Evolutionary conservation across 1,140 invertebrate genomes (phyloP).

Genomic region (Onthophagus taurus): DNA sequence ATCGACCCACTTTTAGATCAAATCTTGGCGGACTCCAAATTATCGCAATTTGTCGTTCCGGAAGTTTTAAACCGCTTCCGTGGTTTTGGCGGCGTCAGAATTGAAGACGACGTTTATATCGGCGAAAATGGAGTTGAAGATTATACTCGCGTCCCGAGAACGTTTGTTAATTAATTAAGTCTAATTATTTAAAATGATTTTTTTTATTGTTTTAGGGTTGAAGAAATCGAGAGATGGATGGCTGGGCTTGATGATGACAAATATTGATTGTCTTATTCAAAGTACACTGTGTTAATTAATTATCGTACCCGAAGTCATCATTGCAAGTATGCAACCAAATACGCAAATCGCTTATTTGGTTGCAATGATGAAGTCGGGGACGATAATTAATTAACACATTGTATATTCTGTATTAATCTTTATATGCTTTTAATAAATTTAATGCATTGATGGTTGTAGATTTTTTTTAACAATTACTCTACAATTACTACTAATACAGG

Average conservation of each 20-base stretch:
- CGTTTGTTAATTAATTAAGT: slow-evolving; percentile 29
- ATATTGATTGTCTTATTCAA: slow-evolving; percentile 3
- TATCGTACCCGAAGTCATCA: too few species aligned
- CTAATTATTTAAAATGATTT: neutral
- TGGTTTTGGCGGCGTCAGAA: slow-evolving; percentile 83
- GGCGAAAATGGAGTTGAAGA: slow-evolving; percentile 77
- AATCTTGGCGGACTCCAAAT: slow-evolving; percentile 50
- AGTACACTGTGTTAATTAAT: too few species aligned
- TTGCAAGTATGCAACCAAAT: too few species aligned
- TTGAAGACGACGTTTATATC: slow-evolving; percentile 92
- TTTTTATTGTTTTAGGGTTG: slow-evolving; percentile 34
- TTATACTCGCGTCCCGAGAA: slow-evolving; percentile 77
- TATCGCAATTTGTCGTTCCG: slow-evolving; percentile 61
- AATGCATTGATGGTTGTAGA: too few species aligned
- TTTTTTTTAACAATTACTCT: too few species aligned
- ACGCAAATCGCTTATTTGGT: too few species aligned
- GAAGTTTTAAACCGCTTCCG: slow-evolving; percentile 64
- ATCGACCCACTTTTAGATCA: slow-evolving; percentile 62
- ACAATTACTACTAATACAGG: too few species aligned
- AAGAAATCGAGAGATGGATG: slow-evolving; percentile 74
- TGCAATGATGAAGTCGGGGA: too few species aligned
- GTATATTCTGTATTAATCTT: too few species aligned
- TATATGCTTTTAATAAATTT: too few species aligned
- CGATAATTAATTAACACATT: too few species aligned
- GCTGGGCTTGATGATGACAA: slow-evolving; percentile 24